Base-by-base conservation (phyloP, 1,140 invertebrate species). In the Diabrotica virgifera region DNA sequence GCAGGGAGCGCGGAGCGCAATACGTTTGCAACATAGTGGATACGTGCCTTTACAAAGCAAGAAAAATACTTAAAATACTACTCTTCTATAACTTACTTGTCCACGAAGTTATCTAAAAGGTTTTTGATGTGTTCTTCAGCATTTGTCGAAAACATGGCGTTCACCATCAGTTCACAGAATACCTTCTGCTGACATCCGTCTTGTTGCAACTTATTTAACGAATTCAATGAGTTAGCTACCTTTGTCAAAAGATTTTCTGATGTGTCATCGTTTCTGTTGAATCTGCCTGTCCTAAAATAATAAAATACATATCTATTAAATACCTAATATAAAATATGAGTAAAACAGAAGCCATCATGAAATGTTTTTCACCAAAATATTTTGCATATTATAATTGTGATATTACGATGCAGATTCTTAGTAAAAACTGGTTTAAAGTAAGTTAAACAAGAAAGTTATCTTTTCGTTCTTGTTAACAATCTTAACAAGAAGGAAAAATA, bases 121-220 rank as follows among this genome's bases (percentile, higher is more conserved):
- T 73, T 73, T 55, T 76, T 61, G 6, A 75, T 66, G 40, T 76
- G 69, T 36, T 70, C 52, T 14, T 74, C 67, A 5, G 68, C 68
- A 58, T 77, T 74, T 55, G 70, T 66, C 38, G 74, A 71, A 9
- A 68, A 53, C 12, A 63, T 68, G 7, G 77, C 74, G 37, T 65
- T 72, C 1, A 77, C 56, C 38, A 78, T 56, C 50, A 79, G 52
- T 58, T 80, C 78, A 55, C 79, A 80, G 35, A 80, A 73, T 9
- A 76, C 73, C 52, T 76, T 68, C 24, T 78, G 76, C 57, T 80
- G 77, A 53, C 79, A 80, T 11, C 72, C 78, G 8, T 73, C 70
- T 52, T 72, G 68, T 24, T 76, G 61, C 9, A 72, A 38, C 59
- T 76, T 62, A 5, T 68, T 52, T 35, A 75, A 68, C 51, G 73